Evolutionary conservation across 2,888 invertebrate species (phyloP).

Genomic region (Caenorhabditis drosophilae): DNA sequence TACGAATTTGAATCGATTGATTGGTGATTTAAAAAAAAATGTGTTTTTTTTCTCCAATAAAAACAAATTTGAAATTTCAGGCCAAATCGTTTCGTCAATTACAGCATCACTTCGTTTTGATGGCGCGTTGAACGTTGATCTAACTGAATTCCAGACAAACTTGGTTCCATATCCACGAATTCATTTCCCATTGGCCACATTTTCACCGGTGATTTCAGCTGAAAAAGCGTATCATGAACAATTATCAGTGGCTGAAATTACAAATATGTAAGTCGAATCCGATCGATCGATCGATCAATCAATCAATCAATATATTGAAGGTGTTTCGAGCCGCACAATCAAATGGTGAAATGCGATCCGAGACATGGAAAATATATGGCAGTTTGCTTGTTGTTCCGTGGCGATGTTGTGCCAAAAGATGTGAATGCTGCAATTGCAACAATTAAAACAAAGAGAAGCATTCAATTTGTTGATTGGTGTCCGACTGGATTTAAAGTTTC

Average conservation of each 20-base stretch:
- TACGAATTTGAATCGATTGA: conserved; percentile 88
- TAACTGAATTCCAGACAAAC: conserved; percentile 77
- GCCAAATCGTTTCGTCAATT: conserved; percentile 75
- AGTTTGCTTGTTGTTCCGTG: conserved; percentile 70
- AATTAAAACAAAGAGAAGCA: conserved; percentile 66
- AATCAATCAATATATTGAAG: conserved; percentile 10
- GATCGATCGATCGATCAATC: too few species aligned
- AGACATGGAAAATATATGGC: conserved; percentile 72
- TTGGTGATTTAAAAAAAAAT: conserved; percentile 79
- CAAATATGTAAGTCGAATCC: conserved; percentile 81
- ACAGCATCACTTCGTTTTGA: conserved; percentile 89
- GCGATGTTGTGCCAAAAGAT: conserved; percentile 67
- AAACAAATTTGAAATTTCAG: too few species aligned
- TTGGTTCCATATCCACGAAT: conserved; percentile 86
- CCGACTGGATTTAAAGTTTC: conserved; percentile 66
- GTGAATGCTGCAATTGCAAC: conserved; percentile 67
- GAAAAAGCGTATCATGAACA: conserved; percentile 69
- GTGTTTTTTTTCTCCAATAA: too few species aligned
- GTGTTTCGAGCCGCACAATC: conserved; percentile 82
- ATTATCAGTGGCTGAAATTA: conserved; percentile 76
- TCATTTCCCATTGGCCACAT: conserved; percentile 82
- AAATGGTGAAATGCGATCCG: conserved; percentile 74
- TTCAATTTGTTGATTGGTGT: conserved; percentile 68
- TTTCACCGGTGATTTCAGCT: conserved; percentile 68
- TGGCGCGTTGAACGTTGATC: conserved; percentile 87